Base-by-base conservation (phyloP, 2,888 invertebrate genomes). In the Pasiphila rectangulata region DNA sequence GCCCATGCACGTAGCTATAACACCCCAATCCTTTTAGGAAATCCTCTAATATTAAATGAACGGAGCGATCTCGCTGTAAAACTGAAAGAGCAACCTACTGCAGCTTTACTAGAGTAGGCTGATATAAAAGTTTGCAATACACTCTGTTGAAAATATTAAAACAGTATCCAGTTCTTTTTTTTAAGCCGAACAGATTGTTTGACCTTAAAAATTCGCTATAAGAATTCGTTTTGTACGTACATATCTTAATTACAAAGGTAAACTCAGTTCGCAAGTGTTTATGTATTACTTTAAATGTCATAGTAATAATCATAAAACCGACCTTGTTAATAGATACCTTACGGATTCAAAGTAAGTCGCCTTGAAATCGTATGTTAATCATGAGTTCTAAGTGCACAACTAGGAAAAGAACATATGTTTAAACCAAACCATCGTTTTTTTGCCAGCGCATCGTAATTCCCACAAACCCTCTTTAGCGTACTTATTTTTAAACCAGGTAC, bases 81-180 rank as follows among this genome's bases (percentile, higher is more conserved):
- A 36, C 19, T 29, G 9, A 38, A 32, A 9, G 40, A 41, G 36
- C 10, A 30, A 29, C 23, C 41, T 24, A 34, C 27, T 24, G 37
- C 32, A 45, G 47, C 43, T 57, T 54, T 57, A 54, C 51, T 41
- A n/a, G n/a, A n/a, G n/a, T n/a, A 35, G 24, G 36, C 39, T 13
- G 32, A 39, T 50, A 51, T 52, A 50, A 57, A 57, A 55, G 46
- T 46, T 39, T 4, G 48, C 44, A 37, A 42, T 35, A 46, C 40
- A 41, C 29, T 47, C 47, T 46, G 4, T 32, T 4, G 27, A 21
- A 27, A 20, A 32, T 34, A 57, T 57, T 41, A 57, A 57, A 57
- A 55, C 5, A 30, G 32, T 6, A 4, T 17, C 16, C 25, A 39
- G 38, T 32, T 37, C 27, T 49, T 42, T 41, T 13, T 40, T 45